Conservation (phyloP, 2,888 invertebrate genomes). For the Allophyes oxyacanthae region DNA sequence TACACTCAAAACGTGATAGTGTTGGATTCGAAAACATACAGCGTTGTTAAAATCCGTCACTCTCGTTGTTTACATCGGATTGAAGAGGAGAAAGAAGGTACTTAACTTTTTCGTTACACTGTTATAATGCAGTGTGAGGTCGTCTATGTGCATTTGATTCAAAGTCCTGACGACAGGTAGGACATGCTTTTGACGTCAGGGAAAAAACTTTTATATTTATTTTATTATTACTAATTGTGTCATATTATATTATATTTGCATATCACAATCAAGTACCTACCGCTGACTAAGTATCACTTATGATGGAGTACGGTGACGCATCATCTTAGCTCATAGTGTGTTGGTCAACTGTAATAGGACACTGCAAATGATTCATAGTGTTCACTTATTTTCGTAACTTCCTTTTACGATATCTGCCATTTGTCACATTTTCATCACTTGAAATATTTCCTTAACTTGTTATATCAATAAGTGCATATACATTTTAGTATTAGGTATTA, state of each 20-base stretch:
- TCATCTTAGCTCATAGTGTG: conserved; percentile 71
- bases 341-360: conserved; percentile 80
- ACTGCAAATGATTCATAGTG: conserved; percentile 74
- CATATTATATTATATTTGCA: conserved; percentile 23
- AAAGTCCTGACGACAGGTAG: neutral
- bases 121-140: conserved; percentile 3
- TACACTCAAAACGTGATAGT: conserved; percentile 76
- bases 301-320: conserved; percentile 76
- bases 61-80: conserved; percentile 79
- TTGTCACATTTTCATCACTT: conserved; percentile 35
- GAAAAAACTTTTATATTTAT: neutral
- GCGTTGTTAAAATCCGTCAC: conserved; percentile 79
- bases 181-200: conserved; percentile 1
- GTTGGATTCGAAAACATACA: conserved; percentile 73
- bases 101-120: conserved; percentile 40
- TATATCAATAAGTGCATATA: conserved; percentile 38
- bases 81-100: conserved; percentile 80
- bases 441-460: conserved; percentile 29
- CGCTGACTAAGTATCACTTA: conserved; percentile 62
- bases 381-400: conserved; percentile 63
- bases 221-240: neutral
- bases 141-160: conserved; percentile 7
- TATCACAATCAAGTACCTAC: conserved; percentile 49
- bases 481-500: conserved; percentile 40
- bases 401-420: conserved; percentile 56